Base-by-base conservation (phyloP, 2,888 invertebrate genomes). In the Metacarcinus magister region DNA sequence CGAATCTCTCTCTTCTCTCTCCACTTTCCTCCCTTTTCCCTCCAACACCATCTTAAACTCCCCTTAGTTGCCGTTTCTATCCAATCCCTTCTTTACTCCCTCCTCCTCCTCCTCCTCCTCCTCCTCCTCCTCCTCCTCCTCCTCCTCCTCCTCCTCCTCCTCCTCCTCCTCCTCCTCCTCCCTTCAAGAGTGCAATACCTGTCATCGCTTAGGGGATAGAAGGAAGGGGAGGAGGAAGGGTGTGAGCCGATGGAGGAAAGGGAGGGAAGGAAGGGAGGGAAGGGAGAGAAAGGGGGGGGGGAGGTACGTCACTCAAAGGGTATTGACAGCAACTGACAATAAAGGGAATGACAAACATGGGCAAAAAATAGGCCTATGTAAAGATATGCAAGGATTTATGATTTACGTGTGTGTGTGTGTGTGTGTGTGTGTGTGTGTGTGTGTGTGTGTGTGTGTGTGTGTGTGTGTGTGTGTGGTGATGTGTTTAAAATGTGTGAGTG, bases 341-440 rank as follows among this genome's bases (percentile, higher is more conserved):
- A 75, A 75, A 28, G 75, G 75, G 75, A 28, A 60, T 28, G 28
- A 75, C 5, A 75, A 75, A n/a, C 5, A 28, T 5, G 28, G 5
- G 28, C n/a, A 28, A 75, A 75, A 28, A 75, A 75, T 75, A 28
- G 28, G 28, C 4, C 28, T 4, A n/a, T n/a, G 75, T 75, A 75
- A 75, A n/a, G 28, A 16, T n/a, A 75, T 75, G 75, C 28, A 28
- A 3, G 28, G 75, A 75, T 75, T 75, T 75, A 28, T 75, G n/a
- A 75, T 75, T 75, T 75, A 16, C 16, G 75, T 75, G 75, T 75
- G 75, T 75, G 75, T 75, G 75, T 75, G 75, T 75, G 75, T n/a
- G 75, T n/a, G n/a, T 75, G n/a, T n/a, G 75, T 75, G 75, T 75
- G 75, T 75, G 75, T 60, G 75, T 75, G 75, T 75, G 75, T 75